Conservation (phyloP, 2,113 vertebrate genomes). For the Chionodraco myersi region DNA sequence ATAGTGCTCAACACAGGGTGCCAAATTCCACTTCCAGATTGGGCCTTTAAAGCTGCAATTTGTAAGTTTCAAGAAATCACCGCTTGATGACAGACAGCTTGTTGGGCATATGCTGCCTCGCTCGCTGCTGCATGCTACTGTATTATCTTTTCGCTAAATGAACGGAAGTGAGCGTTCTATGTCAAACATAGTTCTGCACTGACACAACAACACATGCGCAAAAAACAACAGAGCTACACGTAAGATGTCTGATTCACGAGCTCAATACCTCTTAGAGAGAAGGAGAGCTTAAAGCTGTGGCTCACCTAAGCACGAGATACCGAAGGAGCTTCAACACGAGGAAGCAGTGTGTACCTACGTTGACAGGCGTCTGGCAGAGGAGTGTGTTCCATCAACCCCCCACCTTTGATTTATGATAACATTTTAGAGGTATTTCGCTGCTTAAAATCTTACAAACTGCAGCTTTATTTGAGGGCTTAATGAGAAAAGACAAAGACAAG, state of each 20-base stretch:
- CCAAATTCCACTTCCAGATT: conserved; percentile 78
- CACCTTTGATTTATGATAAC: conserved; percentile 48
- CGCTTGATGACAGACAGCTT: conserved; percentile 71
- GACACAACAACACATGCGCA: conserved; percentile 61
- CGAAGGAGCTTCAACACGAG: too few relatives aligned
- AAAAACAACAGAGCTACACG: conserved; percentile 67
- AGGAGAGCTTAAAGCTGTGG: conserved; percentile 67
- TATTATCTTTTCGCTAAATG: conserved; percentile 60
- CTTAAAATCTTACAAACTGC: conserved; percentile 79
- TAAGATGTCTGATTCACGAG: conserved; percentile 54
- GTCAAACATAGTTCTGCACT: conserved; percentile 71
- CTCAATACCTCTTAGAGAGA: conserved; percentile 37
- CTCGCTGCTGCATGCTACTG: conserved; percentile 57
- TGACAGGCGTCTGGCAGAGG: conserved; percentile 57
- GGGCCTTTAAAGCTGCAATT: conserved; percentile 82
- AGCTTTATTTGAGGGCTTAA: conserved; percentile 79
- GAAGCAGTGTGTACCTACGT: conserved; percentile 42
- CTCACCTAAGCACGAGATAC: conserved; percentile 39
- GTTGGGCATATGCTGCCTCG: conserved; percentile 64
- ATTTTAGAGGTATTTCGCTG: conserved; percentile 72
- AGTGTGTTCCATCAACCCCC: conserved; percentile 46
- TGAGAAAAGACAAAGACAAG: conserved; percentile 67
- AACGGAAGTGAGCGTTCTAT: conserved; percentile 56
- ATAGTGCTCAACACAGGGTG: conserved; percentile 45
- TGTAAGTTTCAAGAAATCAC: conserved; percentile 78